These are phyloP conservation scores for Plotosus lineatus DNA, from an alignment of 2,113 vertebrate species.

Conservation along the genomic window DNA sequence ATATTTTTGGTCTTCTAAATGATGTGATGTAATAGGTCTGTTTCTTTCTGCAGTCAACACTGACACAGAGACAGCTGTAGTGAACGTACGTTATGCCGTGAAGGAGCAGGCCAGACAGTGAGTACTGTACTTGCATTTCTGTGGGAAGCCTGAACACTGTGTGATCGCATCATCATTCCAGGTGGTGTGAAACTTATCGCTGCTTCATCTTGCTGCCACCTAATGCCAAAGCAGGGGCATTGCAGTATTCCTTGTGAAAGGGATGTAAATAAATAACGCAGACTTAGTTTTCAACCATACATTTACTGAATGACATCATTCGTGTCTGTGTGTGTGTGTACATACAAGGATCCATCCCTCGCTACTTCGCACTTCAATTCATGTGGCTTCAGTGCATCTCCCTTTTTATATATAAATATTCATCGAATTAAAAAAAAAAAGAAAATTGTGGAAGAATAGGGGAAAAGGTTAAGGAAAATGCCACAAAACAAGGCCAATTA, in stretches of 20 bases:
- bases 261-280: too few species aligned
- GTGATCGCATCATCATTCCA: background rate
- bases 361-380: too few species aligned
- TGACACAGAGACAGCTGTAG: constrained; percentile 96
- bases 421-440: too few species aligned
- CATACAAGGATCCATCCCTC: too few species aligned
- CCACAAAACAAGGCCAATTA: too few species aligned
- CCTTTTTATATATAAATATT: too few species aligned
- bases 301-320: too few species aligned
- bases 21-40: background rate
- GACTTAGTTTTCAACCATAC: too few species aligned
- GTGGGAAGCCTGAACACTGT: background rate
- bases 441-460: too few species aligned
- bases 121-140: constrained; percentile 68
- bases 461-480: too few species aligned
- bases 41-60: constrained; percentile 84
- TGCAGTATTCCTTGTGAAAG: background rate
- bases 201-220: constrained; percentile 33
- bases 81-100: constrained; percentile 93
- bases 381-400: too few species aligned
- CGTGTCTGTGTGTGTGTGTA: too few species aligned
- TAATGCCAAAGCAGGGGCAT: constrained; percentile 30
- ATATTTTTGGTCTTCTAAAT: background rate
- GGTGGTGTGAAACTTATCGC: constrained; percentile 27
- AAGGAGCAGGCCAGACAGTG: constrained; percentile 98